Base-by-base conservation (phyloP, 2,113 vertebrate genomes). In the Podarcis raffonei region DNA sequence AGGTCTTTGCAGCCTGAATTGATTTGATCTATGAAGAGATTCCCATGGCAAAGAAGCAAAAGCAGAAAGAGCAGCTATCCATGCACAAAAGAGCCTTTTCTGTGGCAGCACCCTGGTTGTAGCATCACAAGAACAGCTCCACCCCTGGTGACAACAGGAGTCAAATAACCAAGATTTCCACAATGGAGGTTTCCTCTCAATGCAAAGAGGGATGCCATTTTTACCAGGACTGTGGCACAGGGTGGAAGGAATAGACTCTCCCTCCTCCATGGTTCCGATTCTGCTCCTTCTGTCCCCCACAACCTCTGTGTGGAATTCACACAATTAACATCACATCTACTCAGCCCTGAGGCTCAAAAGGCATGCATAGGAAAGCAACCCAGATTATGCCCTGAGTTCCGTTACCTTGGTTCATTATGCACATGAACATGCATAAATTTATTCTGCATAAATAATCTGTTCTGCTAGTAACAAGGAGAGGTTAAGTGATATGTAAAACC, bases 1-100 rank as follows among this genome's bases (percentile, higher is more conserved):
- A 84, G 35, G 25, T 20, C 16, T 42, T 0, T 0, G 6, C 48
- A 57, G 65, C 5, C 3, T 0, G 16, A 30, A 87, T 39, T 22
- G 20, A 8, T 6, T 0, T 8, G 82, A 76, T 79, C 2, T 25
- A 5, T 6, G 3, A 1, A 15, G 42, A 11, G 12, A 25, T 32
- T 42, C 13, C 22, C 5, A 23, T 2, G 12, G 48, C 13, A 37
- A 4, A 23, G 11, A 18, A 7, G 12, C 25, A n/a, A 35, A 1
- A 5, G 15, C 37, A 42, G 42, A 13, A 27, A 39, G 8, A 22
- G n/a, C 57, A 77, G 5, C 7, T 12, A 12, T 65, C 25, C 30
- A 13, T 6, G 30, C 27, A 78, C 16, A 78, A 32, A 75, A 27
- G 25, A 3, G 57, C 77, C 4, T 71, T 71, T 30, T 69, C 68